These are phyloP conservation scores for Zeuzera pyrina DNA, from an alignment of 2,888 invertebrate species.

Conservation along the genomic window DNA sequence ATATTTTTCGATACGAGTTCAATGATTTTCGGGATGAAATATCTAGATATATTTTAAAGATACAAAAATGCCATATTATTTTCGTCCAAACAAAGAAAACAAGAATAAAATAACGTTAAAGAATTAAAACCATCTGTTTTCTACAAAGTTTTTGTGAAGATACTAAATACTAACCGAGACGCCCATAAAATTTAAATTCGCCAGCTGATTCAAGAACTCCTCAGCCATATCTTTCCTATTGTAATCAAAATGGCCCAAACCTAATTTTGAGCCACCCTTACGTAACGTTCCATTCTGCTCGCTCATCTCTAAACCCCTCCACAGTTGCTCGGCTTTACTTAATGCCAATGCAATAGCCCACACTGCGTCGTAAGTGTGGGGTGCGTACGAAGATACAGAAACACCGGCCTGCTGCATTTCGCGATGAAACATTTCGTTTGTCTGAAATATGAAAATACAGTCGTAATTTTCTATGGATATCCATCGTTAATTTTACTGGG, in stretches of 20 bases:
- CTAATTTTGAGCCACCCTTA: conserved; percentile 23
- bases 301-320: conserved; percentile 45
- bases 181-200: conserved; percentile 83
- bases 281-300: conserved; percentile 27
- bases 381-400: conserved; percentile 78
- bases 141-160: too few relatives aligned
- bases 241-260: conserved; percentile 80
- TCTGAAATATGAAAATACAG: conserved; percentile 53
- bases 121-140: too few relatives aligned
- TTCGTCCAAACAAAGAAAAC: too few relatives aligned
- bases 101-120: too few relatives aligned
- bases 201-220: conserved; percentile 80
- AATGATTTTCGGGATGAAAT: too few relatives aligned
- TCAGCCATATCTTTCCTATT: conserved; percentile 81
- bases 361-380: conserved; percentile 91
- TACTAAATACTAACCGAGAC: conserved; percentile 82
- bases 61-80: too few relatives aligned
- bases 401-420: conserved; percentile 71
- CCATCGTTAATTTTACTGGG: too few relatives aligned
- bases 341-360: conserved; percentile 91
- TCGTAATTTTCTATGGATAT: conserved; percentile 1
- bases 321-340: conserved; percentile 74
- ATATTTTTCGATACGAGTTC: too few relatives aligned
- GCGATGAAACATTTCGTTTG: conserved; percentile 75
- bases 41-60: too few relatives aligned